Evolutionary conservation across 1,140 invertebrate species (phyloP).

Genomic region (Trachymyrmex cornetzi): DNA sequence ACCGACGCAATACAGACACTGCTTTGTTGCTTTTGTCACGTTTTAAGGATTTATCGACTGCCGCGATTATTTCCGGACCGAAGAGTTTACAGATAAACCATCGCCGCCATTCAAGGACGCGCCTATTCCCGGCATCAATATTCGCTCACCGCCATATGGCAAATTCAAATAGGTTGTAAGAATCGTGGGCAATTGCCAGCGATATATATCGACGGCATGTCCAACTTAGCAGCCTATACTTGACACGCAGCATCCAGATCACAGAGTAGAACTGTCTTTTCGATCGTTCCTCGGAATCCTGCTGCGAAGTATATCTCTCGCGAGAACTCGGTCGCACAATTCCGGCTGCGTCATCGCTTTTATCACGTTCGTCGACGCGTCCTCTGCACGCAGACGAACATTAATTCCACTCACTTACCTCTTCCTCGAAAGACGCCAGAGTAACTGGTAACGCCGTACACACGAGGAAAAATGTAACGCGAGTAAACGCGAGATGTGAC

Average conservation of each 20-base stretch:
- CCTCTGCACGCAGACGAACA: neutral
- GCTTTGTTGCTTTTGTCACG: neutral
- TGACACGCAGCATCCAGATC: neutral
- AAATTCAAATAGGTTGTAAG: neutral
- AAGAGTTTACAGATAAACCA: constrained; percentile 37
- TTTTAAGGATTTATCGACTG: constrained; percentile 34
- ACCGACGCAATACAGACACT: neutral
- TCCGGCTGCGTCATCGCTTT: neutral
- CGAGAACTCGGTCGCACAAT: constrained; percentile 1
- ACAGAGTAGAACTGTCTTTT: neutral
- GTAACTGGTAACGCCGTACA: constrained; percentile 14
- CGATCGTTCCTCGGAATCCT: neutral
- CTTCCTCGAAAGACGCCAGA: constrained; percentile 39
- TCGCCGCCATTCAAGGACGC: constrained; percentile 38
- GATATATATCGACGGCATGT: neutral
- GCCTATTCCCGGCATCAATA: constrained; percentile 35
- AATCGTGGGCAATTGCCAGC: neutral
- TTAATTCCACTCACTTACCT: constrained; percentile 11
- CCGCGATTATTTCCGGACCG: constrained; percentile 28
- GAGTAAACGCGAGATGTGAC: neutral
- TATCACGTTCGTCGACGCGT: neutral
- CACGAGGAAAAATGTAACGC: constrained; percentile 14
- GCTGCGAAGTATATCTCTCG: constrained; percentile 22
- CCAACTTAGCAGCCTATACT: neutral
- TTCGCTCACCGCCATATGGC: constrained; percentile 28